Base-by-base conservation (phyloP, 1,140 invertebrate species). In the Zaprionus ornatus region DNA sequence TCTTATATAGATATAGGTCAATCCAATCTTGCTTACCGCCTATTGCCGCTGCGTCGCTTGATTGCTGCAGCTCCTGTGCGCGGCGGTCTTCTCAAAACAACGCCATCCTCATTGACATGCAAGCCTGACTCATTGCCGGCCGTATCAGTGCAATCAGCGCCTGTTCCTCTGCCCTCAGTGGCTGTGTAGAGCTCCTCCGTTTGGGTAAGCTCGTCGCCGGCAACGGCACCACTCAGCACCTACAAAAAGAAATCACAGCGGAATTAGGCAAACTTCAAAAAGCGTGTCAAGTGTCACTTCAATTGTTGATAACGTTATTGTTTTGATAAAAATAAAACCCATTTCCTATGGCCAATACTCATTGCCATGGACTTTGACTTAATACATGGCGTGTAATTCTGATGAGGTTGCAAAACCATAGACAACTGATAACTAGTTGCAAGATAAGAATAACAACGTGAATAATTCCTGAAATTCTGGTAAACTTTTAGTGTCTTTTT, bases 31-130 rank as follows among this genome's bases (percentile, higher is more conserved):
- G 66, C 76, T 75, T 92, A 94, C 80, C 94, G 93, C 71, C 94
- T 93, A 66, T 95, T 94, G 57, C 96, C 95, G 37, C 95, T 95
- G 82, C 96, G 92, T 78, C 96, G 93, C 92, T 95, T 94, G 78
- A 97, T 95, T 32, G 96, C 95, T 40, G 96, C 94, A 23, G 96
- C 95, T 61, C 96, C 95, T 68, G 93, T 93, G 76, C 94, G 94
- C 17, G 92, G 90, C 4, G 93, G 91, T 69, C 93, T 71, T 23
- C 92, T 60, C 23, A 92, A 70, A 10, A 93, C 90, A n/a, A 92
- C 92, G 17, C 86, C 82, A 70, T 92, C 92, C 66, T 92, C 91
- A 6, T 79, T 91, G 1, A 92, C 81, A 64, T 92, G 87, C 54
- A 92, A 57, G 69, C 85, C 79, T 74, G 79, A 32, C 77, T 93